Evolutionary conservation across 1,140 invertebrate species (phyloP), one percentile per base, ranked within the genome.

Genomic region (Proctacanthus coquilletti): DNA sequence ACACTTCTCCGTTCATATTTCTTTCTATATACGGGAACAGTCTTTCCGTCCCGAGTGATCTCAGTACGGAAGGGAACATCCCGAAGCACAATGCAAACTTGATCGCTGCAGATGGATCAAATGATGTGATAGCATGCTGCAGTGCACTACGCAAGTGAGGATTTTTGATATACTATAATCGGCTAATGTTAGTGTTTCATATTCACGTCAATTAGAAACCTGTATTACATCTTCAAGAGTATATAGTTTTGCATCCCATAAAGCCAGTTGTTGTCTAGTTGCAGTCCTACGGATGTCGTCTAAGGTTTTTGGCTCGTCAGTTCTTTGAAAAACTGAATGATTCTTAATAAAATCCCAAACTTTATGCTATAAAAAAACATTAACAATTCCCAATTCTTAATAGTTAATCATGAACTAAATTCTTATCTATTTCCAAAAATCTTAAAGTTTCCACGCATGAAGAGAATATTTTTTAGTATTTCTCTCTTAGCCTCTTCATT

Each of bases 281-380:
- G 62, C 21, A 81, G 61, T 23, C 69, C 75, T 34, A 81, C 43
- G 20, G 63, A 51, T 4, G 64, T 51, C 2, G 68, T 63, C 33
- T 67, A 63, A 11, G 61, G 57, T 3, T 65, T 45, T 44, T 65
- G 60, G n/a, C n/a, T n/a, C n/a, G n/a, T n/a, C n/a, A n/a, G n/a
- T n/a, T n/a, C n/a, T n/a, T 45, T 73, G 65, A 58, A 93, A 96
- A 6, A 80, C 43, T 6, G 84, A 75, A 62, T 89, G 75, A 6
- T 66, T 71, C 60, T 81, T 71, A 48, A 95, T 67, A 30, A 75
- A 75, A 30, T 69, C 70, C 77, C 80, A 92, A 21, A 93, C 53
- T 46, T 68, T 70, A 38, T 77, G 64, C 84, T 88, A 53, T 33
- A 70, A 61, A 34, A 21, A 43, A 33, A 42, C 29, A 31, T 41